phyloP scores from a whole-genome alignment of 2,797 vertebrate genomes.

The Tiaroga cobitis region DNA sequence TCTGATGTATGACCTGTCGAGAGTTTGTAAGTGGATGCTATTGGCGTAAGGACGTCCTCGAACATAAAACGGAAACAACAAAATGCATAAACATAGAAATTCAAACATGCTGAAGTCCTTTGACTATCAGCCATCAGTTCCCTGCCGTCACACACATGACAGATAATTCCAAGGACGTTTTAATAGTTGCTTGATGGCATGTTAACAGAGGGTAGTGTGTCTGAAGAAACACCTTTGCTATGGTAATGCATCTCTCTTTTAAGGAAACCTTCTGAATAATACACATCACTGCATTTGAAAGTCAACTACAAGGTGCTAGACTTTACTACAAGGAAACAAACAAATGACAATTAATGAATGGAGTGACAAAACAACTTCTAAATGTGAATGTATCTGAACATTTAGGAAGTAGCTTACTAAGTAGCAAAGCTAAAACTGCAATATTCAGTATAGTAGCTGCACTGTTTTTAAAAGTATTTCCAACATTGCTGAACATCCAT shows the following conservation, averaged over 20 bases:
- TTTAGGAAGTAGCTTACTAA: neutral
- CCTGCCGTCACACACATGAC: slow-evolving; percentile 1
- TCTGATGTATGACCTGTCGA: slow-evolving; percentile 33
- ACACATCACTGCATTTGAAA: slow-evolving; percentile 30
- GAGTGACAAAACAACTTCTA: neutral
- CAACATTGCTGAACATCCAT: neutral
- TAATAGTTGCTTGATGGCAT: slow-evolving; percentile 1
- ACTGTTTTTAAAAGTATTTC: neutral
- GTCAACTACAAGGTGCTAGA: slow-evolving; percentile 30
- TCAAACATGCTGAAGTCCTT: slow-evolving; percentile 22
- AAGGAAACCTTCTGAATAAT: slow-evolving; percentile 28
- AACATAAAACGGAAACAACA: slow-evolving; percentile 36
- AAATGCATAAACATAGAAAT: slow-evolving; percentile 23
- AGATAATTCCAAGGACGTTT: slow-evolving; percentile 41
- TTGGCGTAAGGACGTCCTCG: slow-evolving; percentile 12
- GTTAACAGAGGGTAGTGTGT: slow-evolving; percentile 8
- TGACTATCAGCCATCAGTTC: slow-evolving; percentile 41
- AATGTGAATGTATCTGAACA: neutral
- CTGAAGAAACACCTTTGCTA: slow-evolving; percentile 38
- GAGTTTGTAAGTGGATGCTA: neutral
- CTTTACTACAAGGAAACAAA: neutral
- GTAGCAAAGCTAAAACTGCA: neutral
- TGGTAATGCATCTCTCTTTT: slow-evolving; percentile 23
- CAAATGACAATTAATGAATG: neutral
- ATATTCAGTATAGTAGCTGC: neutral